phyloP scores from a whole-genome alignment of 2,797 vertebrate genomes.

The Zenarchopterus dispar region DNA sequence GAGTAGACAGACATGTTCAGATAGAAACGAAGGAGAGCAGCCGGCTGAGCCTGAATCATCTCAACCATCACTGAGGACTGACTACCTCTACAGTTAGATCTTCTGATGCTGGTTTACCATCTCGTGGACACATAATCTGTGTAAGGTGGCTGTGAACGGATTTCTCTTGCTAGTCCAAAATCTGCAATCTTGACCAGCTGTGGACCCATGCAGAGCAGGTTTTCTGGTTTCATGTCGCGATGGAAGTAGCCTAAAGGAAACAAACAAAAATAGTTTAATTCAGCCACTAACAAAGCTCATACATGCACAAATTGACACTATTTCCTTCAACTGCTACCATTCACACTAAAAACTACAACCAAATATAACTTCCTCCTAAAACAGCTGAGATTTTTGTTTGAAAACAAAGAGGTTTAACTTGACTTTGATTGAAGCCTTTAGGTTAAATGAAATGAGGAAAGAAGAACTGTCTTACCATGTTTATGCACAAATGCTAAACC shows the following conservation, averaged over 20 bases:
- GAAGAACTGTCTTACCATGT: conserved; percentile 63
- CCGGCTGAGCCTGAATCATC: too few species aligned
- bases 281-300: neutral
- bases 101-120: conserved; percentile 77
- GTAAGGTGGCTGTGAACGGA: conserved; percentile 92
- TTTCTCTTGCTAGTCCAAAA: conserved; percentile 92
- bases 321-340: too few species aligned
- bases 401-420: neutral
- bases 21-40: too few species aligned
- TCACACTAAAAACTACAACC: too few species aligned
- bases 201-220: conserved; percentile 92
- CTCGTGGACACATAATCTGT: conserved; percentile 95
- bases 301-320: too few species aligned
- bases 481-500: conserved; percentile 80
- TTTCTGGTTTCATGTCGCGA: conserved; percentile 95
- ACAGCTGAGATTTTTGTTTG: neutral
- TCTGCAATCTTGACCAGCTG: conserved; percentile 95
- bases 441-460: neutral
- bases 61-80: too few species aligned
- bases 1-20: too few species aligned
- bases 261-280: neutral
- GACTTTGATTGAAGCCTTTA: conserved; percentile 3
- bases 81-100: too few species aligned
- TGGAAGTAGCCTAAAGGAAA: conserved; percentile 89
- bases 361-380: neutral